Base-by-base conservation (phyloP, 2,888 invertebrate genomes). In the Tribolium freemani region DNA sequence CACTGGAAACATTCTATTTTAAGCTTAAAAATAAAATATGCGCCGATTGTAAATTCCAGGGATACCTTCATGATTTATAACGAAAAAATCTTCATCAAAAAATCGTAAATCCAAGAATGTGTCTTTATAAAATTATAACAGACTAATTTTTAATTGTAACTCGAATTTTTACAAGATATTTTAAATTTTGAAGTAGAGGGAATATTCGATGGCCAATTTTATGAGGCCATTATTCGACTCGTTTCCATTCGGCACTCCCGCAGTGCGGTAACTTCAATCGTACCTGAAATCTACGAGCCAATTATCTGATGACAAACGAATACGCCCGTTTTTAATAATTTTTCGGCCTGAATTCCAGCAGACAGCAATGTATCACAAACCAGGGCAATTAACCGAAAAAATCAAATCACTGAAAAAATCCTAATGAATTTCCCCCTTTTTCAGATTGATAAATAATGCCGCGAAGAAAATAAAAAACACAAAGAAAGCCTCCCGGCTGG, bases 381-480 rank as follows among this genome's bases (percentile, higher is more conserved):
- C 48, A 8, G 1, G 50, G 26, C 63, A 51, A 61, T 61, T 61
- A 61, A 50, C 46, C 16, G 21, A 45, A 60, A 60, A 60, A 61
- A 61, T 38, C 58, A 10, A 38, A 58, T 58, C 58, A 20, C 5
- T 44, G 16, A 50, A 9, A 16, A 26, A 16, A 21, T 57, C 58
- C 4, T 11, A 8, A 51, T 50, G 63, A 31, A 51, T 50, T 26
- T 50, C 11, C 31, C 13, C 50, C 11, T 31, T n/a, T n/a, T 30
- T 50, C 31, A 51, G 50, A 64, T 63, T 72, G 72, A 72, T 69
- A 69, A 69, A 60, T 71, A 38, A 20, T 45, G 20, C 26, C 5
- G 61, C 53, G 46, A 56, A 68, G 58, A 13, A 63, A 68, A 72
- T 68, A 61, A 68, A 72, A 64, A 68, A 72, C 54, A 72, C 68